phyloP scores from a whole-genome alignment of 2,113 vertebrate species.

The Monopterus albus region DNA sequence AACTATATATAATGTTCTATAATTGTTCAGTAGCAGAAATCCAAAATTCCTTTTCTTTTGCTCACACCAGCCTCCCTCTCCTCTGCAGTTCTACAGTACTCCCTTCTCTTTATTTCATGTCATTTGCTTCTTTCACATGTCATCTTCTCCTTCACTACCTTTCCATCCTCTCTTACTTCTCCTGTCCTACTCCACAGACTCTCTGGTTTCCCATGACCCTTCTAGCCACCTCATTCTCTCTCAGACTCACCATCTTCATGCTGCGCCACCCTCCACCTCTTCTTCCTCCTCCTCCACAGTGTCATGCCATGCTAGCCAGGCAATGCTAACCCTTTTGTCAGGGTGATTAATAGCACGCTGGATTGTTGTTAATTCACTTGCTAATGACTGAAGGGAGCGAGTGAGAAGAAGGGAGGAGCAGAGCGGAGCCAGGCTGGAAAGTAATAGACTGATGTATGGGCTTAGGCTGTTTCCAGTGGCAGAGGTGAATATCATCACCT shows the following conservation, averaged over 20 bases:
- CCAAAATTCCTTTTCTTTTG: background rate
- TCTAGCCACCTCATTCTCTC: constrained; percentile 2
- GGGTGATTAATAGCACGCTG: constrained; percentile 97
- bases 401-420: constrained; percentile 82
- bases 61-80: background rate
- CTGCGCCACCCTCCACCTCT: constrained; percentile 13
- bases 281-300: constrained; percentile 39
- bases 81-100: background rate
- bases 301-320: constrained; percentile 82
- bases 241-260: constrained; percentile 29
- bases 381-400: constrained; percentile 93
- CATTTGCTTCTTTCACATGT: constrained; percentile 15
- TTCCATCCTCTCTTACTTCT: constrained; percentile 3
- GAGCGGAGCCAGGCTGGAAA: constrained; percentile 75
- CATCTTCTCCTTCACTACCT: constrained; percentile 11
- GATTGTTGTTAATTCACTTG: constrained; percentile 99
- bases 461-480: constrained; percentile 90
- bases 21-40: background rate
- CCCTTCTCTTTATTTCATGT: constrained; percentile 7
- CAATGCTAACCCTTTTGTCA: constrained; percentile 95
- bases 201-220: constrained; percentile 15
- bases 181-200: background rate
- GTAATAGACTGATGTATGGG: constrained; percentile 99
- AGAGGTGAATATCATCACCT: constrained; percentile 96
- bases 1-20: background rate